Percentiles rank a stretch among this genome's conserved stretches.
phyloP scores from a whole-genome alignment of 2,113 vertebrate genomes.

The Synodontis membranacea region DNA sequence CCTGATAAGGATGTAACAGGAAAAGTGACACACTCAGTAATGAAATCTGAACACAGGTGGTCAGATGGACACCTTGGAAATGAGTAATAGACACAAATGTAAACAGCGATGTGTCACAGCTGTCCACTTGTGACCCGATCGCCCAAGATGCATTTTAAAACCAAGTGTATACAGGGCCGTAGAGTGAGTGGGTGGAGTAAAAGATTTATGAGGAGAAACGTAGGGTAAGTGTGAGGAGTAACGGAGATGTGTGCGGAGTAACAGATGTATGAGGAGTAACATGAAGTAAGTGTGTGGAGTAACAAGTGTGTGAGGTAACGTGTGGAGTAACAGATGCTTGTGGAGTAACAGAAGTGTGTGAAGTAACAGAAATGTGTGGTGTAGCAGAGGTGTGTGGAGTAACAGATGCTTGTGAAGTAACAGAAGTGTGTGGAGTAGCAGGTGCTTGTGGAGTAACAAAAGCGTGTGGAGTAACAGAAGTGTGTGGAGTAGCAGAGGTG shows the following conservation, averaged over 20 bases:
- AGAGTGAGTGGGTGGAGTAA: no score
- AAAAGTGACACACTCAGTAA: no score
- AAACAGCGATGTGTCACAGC: no score
- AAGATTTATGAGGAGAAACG: background rate
- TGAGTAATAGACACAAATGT: no score
- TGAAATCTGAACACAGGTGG: no score
- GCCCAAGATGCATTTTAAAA: no score
- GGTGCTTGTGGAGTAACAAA: background rate
- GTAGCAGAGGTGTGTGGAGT: background rate
- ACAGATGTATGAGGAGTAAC: background rate
- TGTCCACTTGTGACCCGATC: no score
- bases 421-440: background rate
- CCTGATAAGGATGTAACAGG: no score
- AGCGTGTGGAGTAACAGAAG: background rate
- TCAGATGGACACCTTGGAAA: no score
- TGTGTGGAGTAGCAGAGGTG: background rate
- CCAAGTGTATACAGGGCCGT: no score
- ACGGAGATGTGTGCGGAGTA: background rate
- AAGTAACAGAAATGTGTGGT: background rate
- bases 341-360: background rate
- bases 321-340: background rate
- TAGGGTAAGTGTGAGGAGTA: background rate
- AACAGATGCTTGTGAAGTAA: background rate
- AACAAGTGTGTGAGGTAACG: no score
- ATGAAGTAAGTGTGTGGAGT: background rate